phyloP scores from a whole-genome alignment of 2,113 vertebrate species.

The Oncorhynchus nerka region DNA sequence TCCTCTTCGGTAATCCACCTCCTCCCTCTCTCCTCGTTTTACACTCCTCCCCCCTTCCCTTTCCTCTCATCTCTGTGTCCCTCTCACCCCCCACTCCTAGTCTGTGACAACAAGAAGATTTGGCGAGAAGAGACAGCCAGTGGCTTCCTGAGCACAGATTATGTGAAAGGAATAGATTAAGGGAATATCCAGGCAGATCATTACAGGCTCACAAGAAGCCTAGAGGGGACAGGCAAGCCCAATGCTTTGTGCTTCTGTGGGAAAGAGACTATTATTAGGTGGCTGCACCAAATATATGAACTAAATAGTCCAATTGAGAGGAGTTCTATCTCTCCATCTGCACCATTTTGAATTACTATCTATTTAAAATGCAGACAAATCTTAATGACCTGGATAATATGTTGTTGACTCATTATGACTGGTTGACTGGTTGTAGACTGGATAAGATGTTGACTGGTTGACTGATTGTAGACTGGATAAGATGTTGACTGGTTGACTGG shows the following conservation, averaged over 20 bases:
- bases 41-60: conserved; percentile 1
- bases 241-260: conserved; percentile 8
- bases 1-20: conserved; percentile 78
- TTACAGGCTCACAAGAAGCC: conserved; percentile 49
- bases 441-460: too few relatives aligned
- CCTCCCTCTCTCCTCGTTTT: background rate
- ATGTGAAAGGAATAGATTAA: conserved; percentile 73
- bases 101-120: conserved; percentile 64
- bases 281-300: too few relatives aligned
- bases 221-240: conserved; percentile 36
- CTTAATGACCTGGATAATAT: too few relatives aligned
- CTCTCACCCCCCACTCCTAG: background rate
- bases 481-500: too few relatives aligned
- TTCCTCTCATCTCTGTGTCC: background rate
- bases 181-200: conserved; percentile 68
- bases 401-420: too few relatives aligned
- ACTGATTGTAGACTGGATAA: too few relatives aligned
- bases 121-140: conserved; percentile 69
- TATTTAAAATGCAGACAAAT: too few relatives aligned
- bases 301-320: too few relatives aligned
- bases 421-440: too few relatives aligned
- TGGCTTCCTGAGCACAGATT: conserved; percentile 63
- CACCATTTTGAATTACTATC: too few relatives aligned
- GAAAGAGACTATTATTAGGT: too few relatives aligned
- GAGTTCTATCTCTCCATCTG: too few relatives aligned